Base-by-base conservation (phyloP, 2,888 invertebrate genomes). In the Gerris lacustris region DNA sequence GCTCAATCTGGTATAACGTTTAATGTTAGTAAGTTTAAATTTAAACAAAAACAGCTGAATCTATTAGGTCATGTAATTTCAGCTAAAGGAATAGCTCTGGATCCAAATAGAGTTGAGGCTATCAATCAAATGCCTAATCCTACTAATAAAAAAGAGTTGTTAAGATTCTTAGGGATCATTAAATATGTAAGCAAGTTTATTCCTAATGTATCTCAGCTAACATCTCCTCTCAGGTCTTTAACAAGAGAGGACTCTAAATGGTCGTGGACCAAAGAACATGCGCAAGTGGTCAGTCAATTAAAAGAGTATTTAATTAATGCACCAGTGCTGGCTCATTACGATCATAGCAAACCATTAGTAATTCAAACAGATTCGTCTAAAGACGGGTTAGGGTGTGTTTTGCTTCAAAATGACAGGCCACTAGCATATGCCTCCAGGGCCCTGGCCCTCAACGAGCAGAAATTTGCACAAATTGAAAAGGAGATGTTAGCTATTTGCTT, bases 381-480 rank as follows among this genome's bases (percentile, higher is more conserved):
- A 78, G 71, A 76, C 78, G 18, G 78, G 78, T 74, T 79, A 45
- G 79, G 79, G 9, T 77, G 76, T 45, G 78, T 76, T 67, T 45
- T 80, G 11, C 18, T 80, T 7, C 80, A 81, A 72, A 72, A 77
- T 43, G 77, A 75, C 5, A 72, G 75, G 45, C 78, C 78, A 31
- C 75, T 79, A 15, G 77, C 77, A 17, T 80, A 76, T 75, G 78
- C 78, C 6, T 79, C 79, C 45, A 67, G 78, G 73, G 77, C 76
- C 45, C 70, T 79, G 17, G 77, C 73, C 11, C 55, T 71, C 45
- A 74, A 76, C 45, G 78, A 79, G 70, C 74, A 76, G 71, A 78
- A 76, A 55, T 79, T 78, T 74, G 76, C 79, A 5, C 79, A 81
- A 75, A 79, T 81, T 7, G 79, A 81, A 75, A 80, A 80, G 72